Base-by-base conservation (phyloP, 1,140 invertebrate genomes). In the Drosophila insularis region DNA sequence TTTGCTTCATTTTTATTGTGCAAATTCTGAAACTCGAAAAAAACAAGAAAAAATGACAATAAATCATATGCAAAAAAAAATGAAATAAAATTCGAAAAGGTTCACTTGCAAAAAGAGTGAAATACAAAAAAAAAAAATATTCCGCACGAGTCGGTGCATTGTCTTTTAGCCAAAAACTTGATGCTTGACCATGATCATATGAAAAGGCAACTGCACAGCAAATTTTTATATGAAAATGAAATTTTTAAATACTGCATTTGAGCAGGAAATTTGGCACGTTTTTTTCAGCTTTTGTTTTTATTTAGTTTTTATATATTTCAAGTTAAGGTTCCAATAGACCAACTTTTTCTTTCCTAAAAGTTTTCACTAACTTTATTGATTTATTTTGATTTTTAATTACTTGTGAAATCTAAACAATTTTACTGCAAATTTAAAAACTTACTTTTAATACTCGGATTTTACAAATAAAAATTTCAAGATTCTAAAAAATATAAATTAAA, bases 21-120 rank as follows among this genome's bases (percentile, higher is more conserved):
- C 74, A 89, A 87, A 91, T 91, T 91, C 89, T 91, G 77, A 65
- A 68, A 71, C 80, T 87, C 78, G 81, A 91, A 50, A 69, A 73
- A 21, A 50, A 50, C 7, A 17, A 46, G 8, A 17, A 50, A 50
- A 50, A 89, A 90, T 84, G 80, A 76, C 89, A 87, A 91, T 91
- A 91, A 91, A 91, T 91, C 89, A 91, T 89, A 82, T 64, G 70
- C 54, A 86, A 71, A 82, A 23, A 82, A 23, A 58, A 56, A 58
- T 31, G 19, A 19, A 8, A 21, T 19, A 11, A 50, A 50, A 14
- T 46, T 56, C 60, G 56, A 70, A 74, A 61, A 73, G 63, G 65
- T 75, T 64, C 64, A 60, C 58, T 37, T 60, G 58, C 58, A 21
- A 35, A 31, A 55, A 55, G 5, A 46, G 13, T 60, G 32, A 13